Base-by-base conservation (phyloP, 2,888 invertebrate species). In the Ellobium chinense region DNA sequence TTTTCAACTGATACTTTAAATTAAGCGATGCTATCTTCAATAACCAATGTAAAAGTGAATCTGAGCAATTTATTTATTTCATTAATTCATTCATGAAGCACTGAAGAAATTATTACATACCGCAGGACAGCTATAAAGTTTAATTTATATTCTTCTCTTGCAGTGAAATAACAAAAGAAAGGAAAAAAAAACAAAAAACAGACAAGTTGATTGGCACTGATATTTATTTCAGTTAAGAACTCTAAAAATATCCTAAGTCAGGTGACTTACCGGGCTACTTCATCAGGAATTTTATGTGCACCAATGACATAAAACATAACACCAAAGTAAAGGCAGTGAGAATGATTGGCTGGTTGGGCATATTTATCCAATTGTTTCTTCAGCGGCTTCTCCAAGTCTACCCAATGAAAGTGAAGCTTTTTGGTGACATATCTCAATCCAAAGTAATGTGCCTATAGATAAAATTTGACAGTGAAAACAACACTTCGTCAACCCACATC, bases 221-320 rank as follows among this genome's bases (percentile, higher is more conserved):
- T n/a, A n/a, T n/a, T n/a, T n/a, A n/a, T n/a, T n/a, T n/a, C n/a
- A n/a, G n/a, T n/a, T n/a, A n/a, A n/a, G n/a, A n/a, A n/a, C n/a
- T n/a, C n/a, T n/a, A n/a, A n/a, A n/a, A n/a, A n/a, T n/a, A n/a
- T n/a, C n/a, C n/a, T n/a, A n/a, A n/a, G n/a, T n/a, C n/a, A n/a
- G n/a, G n/a, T n/a, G n/a, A 62, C 18, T 14, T 54, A 95, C 95
- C 98, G 95, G 2, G 98, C 97, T 89, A 97, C 96, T 94, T 98
- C 98, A 93, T 99, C 99, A 81, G 96, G 96, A 83, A 99, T 95
- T 81, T 97, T 94, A 85, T 96, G 95, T 0, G 97, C 96, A 76
- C 98, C 97, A 0, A 96, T 95, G 60, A 99, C 96, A 93, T 98
- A 99, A 94, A 97, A 98, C 95, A 98, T 97, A 24, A 99, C 97